Conservation (phyloP, 1,140 invertebrate species). For the Polyergus mexicanus region DNA sequence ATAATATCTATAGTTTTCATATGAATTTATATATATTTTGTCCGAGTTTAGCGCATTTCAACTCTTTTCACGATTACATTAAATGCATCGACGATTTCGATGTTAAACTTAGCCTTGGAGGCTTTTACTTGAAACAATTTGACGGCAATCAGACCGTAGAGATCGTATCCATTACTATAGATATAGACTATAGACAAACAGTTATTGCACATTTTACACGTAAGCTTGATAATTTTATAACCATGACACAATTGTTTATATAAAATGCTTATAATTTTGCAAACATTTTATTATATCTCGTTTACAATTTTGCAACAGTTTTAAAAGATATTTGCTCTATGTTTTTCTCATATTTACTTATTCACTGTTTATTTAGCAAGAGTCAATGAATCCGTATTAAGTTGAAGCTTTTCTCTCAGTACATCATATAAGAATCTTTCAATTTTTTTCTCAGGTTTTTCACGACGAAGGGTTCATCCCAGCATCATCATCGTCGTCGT, state of each 20-base stretch:
- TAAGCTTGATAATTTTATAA: constrained; percentile 14
- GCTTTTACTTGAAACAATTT: constrained; percentile 36
- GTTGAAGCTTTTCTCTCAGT: neutral
- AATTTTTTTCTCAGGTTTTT: constrained; percentile 70
- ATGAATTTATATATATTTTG: neutral
- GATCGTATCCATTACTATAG: constrained; percentile 13
- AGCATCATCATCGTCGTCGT: constrained; percentile 45
- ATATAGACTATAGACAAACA: neutral
- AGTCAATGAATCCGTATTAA: neutral
- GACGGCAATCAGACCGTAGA: constrained; percentile 46
- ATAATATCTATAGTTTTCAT: neutral
- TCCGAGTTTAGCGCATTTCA: neutral
- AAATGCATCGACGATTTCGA: constrained; percentile 31
- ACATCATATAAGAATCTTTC: constrained; percentile 40
- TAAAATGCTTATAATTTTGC: neutral
- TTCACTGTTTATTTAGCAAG: neutral
- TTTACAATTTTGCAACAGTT: too few relatives aligned
- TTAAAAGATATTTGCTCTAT: too few relatives aligned
- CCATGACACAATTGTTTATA: neutral
- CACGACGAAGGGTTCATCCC: constrained; percentile 66
- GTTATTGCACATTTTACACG: constrained; percentile 29
- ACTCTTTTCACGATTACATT: constrained; percentile 28
- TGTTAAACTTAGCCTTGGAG: constrained; percentile 1
- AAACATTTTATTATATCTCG: neutral
- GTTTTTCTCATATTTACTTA: neutral